Base-by-base conservation (phyloP, 2,888 invertebrate genomes). In the Lomographa bimaculata region DNA sequence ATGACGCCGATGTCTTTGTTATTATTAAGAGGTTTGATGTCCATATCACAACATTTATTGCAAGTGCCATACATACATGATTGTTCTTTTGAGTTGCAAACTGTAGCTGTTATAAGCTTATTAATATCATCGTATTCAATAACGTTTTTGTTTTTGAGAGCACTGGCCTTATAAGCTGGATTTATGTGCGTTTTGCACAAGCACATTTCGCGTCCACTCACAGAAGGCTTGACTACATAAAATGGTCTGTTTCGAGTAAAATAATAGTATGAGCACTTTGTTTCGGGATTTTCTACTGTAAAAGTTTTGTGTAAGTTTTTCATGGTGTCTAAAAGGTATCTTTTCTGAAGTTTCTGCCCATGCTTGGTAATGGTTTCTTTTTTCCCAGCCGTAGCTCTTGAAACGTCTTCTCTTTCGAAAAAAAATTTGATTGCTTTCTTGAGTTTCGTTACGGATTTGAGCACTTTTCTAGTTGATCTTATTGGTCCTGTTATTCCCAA, bases 341-440 rank as follows among this genome's bases (percentile, higher is more conserved):
- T 42, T 33, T 53, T 54, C 9, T 54, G 53, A 0, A 36, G 18
- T 41, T 54, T 54, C 7, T 16, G 1, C 8, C 29, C 29, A 20
- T 43, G 14, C 16, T 7, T 38, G 4, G 54, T 56, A 5, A 30
- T 5, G 2, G 49, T 49, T 29, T 59, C 54, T 37, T 52, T 54
- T 19, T 50, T 58, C 3, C 55, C 55, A 4, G 53, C 53, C 1
- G 52, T 56, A 0, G 50, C 34, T 36, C 55, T 41, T 2, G 50
- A 48, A 8, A 52, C 23, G 21, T 59, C 54, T 5, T 55, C 54
- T 35, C 53, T 16, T n/a, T 26, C 6, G 29, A 43, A 57, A 42
- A 54, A 50, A 5, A 16, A 14, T 18, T 28, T 7, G 5, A 49
- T 7, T 7, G 7, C 20, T n/a, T n/a, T n/a, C n/a, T n/a, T n/a